Conservation (phyloP, 2,888 invertebrate species). For the Sinotaia quadrata region DNA sequence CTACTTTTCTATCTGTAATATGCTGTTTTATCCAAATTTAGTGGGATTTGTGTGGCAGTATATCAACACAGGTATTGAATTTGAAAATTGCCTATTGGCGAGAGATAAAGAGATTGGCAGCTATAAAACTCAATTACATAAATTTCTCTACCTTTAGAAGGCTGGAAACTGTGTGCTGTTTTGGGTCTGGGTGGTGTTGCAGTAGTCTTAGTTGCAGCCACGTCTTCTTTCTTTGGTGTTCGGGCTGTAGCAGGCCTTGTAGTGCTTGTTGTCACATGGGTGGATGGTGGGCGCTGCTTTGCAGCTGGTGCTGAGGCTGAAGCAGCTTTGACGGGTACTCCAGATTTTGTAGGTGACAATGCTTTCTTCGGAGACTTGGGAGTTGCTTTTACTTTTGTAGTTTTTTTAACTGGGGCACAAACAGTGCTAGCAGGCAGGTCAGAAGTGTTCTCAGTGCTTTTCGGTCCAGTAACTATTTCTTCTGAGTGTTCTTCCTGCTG, state of each 20-base stretch:
- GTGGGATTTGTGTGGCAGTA: no score
- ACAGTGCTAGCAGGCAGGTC: no score
- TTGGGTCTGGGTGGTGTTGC: conserved; percentile 13
- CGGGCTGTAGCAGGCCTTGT: conserved; percentile 12
- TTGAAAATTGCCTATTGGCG: no score
- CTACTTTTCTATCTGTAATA: no score
- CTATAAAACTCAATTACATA: no score
- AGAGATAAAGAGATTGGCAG: no score
- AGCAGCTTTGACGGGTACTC: conserved; percentile 22
- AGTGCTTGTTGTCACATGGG: background rate
- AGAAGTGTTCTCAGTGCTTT: no score
- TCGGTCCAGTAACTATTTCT: no score
- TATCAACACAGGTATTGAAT: no score
- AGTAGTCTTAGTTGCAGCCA: background rate
- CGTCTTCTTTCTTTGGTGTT: conserved; percentile 16
- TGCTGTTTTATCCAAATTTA: no score
- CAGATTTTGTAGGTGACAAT: conserved; percentile 16
- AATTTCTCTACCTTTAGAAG: conserved; percentile 15
- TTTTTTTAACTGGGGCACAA: background rate
- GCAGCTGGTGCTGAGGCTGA: conserved; percentile 6
- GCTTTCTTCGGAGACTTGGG: conserved; percentile 21
- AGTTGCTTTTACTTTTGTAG: background rate
- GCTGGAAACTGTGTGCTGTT: conserved; percentile 1
- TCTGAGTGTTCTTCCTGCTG: no score
- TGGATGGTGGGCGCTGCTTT: conserved; percentile 7